A percentile compares a stretch with the other conserved stretches of the same genome.
Evolutionary conservation across 1,140 invertebrate species (phyloP).

Genomic region (Bombus huntii): DNA sequence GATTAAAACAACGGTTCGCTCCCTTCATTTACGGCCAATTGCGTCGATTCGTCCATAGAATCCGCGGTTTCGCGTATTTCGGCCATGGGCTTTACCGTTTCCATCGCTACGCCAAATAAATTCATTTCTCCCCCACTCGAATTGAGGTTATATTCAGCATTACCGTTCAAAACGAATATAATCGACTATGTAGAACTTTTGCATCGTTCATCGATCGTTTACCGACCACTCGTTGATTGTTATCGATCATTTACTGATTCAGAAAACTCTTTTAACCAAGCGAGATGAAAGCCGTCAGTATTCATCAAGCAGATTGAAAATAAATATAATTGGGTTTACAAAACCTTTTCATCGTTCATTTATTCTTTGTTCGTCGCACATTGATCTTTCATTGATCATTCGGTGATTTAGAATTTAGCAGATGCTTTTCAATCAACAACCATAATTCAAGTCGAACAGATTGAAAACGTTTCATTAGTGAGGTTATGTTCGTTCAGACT

Average conservation of each 20-base stretch:
- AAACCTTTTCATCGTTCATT: too few relatives aligned
- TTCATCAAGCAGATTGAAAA: background rate
- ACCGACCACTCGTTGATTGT: background rate
- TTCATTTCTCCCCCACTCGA: background rate
- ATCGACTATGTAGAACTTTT: background rate
- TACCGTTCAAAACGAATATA: background rate
- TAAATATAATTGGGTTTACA: too few relatives aligned
- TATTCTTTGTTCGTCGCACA: too few relatives aligned
- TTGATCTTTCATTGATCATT: too few relatives aligned
- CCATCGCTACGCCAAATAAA: slow-evolving; percentile 36
- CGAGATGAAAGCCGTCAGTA: background rate
- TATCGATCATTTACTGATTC: background rate
- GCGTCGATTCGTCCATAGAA: slow-evolving; percentile 28
- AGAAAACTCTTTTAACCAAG: background rate
- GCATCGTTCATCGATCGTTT: background rate
- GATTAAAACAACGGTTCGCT: slow-evolving; percentile 45
- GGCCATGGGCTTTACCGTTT: background rate
- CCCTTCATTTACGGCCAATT: slow-evolving; percentile 42
- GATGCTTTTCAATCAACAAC: too few relatives aligned
- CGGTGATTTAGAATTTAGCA: too few relatives aligned
- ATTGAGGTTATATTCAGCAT: background rate
- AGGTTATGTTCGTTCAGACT: too few relatives aligned
- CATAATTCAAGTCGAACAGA: too few relatives aligned
- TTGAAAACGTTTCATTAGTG: too few relatives aligned
- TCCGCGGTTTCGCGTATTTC: slow-evolving; percentile 38